phyloP scores from a whole-genome alignment of 2,797 vertebrate species.

The Chiloscyllium punctatum region DNA sequence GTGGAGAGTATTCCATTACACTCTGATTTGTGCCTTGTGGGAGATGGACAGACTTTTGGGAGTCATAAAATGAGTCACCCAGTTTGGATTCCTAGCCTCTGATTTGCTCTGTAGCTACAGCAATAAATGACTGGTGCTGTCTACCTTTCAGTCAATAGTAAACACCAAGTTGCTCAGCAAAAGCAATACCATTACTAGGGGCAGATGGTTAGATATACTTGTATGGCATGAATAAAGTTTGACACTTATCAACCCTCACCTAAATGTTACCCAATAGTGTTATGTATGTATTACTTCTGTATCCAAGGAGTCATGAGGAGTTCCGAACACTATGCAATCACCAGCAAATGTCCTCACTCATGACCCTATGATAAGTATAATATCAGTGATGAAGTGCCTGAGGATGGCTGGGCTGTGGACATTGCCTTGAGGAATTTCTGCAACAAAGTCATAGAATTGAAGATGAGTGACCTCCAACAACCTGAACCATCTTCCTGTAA shows the following conservation, averaged over 20 bases:
- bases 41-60: not conserved
- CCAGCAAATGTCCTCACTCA: not conserved
- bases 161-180: not conserved
- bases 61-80: not conserved
- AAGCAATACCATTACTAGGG: not conserved
- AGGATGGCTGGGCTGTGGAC: not conserved
- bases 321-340: not conserved
- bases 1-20: not conserved
- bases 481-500: not conserved
- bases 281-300: not conserved
- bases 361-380: not conserved
- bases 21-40: not conserved
- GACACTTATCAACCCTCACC: not conserved
- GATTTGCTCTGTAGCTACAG: not conserved
- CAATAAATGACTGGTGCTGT: too few relatives aligned
- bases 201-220: not conserved
- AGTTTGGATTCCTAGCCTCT: not conserved
- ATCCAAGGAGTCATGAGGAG: not conserved
- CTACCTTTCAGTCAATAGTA: not conserved
- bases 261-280: not conserved
- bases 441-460: not conserved
- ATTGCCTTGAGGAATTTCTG: not conserved
- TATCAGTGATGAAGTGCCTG: not conserved
- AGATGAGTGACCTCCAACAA: not conserved
- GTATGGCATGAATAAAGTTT: not conserved